These are phyloP conservation scores for Cosmorhoe ocellata DNA, from an alignment of 2,888 invertebrate genomes.

Conservation along the genomic window DNA sequence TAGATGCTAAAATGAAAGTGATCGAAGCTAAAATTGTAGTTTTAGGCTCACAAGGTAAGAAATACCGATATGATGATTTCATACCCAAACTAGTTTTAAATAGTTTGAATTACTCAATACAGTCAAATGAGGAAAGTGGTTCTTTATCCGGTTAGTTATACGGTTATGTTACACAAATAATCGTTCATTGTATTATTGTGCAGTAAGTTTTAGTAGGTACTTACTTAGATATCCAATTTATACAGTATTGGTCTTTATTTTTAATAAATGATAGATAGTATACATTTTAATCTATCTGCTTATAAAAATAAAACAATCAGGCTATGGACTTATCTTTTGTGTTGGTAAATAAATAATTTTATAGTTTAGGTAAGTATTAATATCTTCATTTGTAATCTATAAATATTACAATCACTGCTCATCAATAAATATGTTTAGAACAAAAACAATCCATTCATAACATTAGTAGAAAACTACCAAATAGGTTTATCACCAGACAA, in stretches of 20 bases:
- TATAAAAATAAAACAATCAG: no score
- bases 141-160: slow-evolving; percentile 8
- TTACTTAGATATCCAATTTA: no score
- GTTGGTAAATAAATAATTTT: background rate
- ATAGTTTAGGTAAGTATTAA: no score
- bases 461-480: no score
- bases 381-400: no score
- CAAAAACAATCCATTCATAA: no score
- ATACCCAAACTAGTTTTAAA: slow-evolving; percentile 20
- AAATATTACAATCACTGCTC: no score
- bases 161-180: background rate
- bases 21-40: slow-evolving; percentile 93
- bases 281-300: no score
- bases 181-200: background rate
- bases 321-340: background rate
- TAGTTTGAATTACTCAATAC: slow-evolving; percentile 21
- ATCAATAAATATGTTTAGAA: no score
- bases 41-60: slow-evolving; percentile 90
- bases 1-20: slow-evolving; percentile 84
- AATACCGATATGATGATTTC: slow-evolving; percentile 31
- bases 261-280: no score
- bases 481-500: no score
- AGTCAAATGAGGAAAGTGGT: slow-evolving; percentile 12
- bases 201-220: background rate
- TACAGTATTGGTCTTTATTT: no score